A percentile compares a stretch with the other conserved stretches of the same genome.
Evolutionary conservation across 2,888 invertebrate species (phyloP).

Genomic region (Clepsis dumicolana): DNA sequence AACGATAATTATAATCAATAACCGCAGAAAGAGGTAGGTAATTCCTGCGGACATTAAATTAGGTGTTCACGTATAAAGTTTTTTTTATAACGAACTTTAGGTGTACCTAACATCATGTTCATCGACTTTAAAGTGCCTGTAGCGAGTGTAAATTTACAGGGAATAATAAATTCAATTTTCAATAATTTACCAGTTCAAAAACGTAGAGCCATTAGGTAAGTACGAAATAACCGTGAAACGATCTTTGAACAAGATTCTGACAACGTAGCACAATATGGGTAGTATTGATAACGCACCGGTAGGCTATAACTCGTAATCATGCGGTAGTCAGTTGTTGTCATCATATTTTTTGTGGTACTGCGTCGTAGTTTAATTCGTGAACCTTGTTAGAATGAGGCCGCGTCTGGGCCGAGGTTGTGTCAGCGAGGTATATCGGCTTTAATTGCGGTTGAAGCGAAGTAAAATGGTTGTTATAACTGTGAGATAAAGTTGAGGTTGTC

Average conservation of each 20-base stretch:
- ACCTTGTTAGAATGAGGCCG: conserved; percentile 72
- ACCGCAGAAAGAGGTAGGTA: conserved; percentile 14
- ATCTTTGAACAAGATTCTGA: background rate
- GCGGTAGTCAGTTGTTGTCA: conserved; percentile 42
- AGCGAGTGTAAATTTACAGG: too few relatives aligned
- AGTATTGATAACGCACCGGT: conserved; percentile 25
- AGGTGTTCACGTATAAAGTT: background rate
- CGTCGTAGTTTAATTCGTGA: conserved; percentile 68
- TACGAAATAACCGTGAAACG: background rate
- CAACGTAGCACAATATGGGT: background rate
- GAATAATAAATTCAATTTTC: background rate
- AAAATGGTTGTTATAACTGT: conserved; percentile 51
- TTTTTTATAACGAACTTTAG: background rate
- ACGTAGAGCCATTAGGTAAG: background rate
- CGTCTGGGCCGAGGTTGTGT: conserved; percentile 60
- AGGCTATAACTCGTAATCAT: conserved; percentile 36
- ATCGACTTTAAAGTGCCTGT: too few relatives aligned
- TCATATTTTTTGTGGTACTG: conserved; percentile 60
- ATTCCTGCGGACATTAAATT: background rate
- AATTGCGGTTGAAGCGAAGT: conserved; percentile 29
- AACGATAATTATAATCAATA: background rate
- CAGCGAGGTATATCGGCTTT: conserved; percentile 50
- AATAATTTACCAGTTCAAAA: background rate
- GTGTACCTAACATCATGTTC: too few relatives aligned
- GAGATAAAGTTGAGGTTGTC: conserved; percentile 51